These are phyloP conservation scores for Drosophila yooni DNA, from an alignment of 2,888 invertebrate genomes.

Conservation along the genomic window DNA sequence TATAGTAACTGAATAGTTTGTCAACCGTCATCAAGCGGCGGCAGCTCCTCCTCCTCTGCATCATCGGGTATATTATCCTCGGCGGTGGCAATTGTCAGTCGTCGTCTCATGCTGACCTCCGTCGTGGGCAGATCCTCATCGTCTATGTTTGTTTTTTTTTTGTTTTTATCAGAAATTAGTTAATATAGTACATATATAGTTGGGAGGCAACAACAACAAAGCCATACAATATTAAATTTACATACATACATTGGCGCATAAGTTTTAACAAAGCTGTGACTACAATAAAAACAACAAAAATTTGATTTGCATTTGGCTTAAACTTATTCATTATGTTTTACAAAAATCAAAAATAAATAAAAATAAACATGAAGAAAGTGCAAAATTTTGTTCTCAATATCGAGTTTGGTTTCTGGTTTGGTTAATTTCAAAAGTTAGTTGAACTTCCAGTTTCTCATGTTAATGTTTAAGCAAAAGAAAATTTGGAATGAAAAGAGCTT, in stretches of 20 bases:
- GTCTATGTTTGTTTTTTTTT: slow-evolving; percentile 46
- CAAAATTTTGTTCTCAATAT: slow-evolving; percentile 49
- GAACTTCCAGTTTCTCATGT: slow-evolving; percentile 11
- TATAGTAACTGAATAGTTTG: slow-evolving; percentile 19
- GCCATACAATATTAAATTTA: slow-evolving; percentile 63
- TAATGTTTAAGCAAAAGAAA: slow-evolving; percentile 1
- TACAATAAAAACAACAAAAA: slow-evolving; percentile 61
- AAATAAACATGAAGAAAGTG: slow-evolving; percentile 61
- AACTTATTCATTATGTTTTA: slow-evolving; percentile 19
- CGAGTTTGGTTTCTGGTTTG: slow-evolving; percentile 10
- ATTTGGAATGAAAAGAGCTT: background rate
- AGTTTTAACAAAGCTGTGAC: slow-evolving; percentile 70
- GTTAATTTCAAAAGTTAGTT: slow-evolving; percentile 34
- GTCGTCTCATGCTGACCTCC: slow-evolving; percentile 78
- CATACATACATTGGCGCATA: slow-evolving; percentile 77
- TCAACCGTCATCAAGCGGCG: slow-evolving; percentile 83
- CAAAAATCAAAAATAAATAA: slow-evolving; percentile 26
- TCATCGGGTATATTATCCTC: slow-evolving; percentile 81
- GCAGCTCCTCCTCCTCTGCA: slow-evolving; percentile 69
- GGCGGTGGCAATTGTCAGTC: slow-evolving; percentile 82
- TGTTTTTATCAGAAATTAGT: slow-evolving; percentile 31
- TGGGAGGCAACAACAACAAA: slow-evolving; percentile 56
- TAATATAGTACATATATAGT: slow-evolving; percentile 34
- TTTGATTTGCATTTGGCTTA: slow-evolving; percentile 14
- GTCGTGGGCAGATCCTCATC: slow-evolving; percentile 61